A percentile compares a stretch with the other conserved stretches of the same genome.
phyloP scores from a whole-genome alignment of 2,888 invertebrate genomes.

The Leucophenga montana region DNA sequence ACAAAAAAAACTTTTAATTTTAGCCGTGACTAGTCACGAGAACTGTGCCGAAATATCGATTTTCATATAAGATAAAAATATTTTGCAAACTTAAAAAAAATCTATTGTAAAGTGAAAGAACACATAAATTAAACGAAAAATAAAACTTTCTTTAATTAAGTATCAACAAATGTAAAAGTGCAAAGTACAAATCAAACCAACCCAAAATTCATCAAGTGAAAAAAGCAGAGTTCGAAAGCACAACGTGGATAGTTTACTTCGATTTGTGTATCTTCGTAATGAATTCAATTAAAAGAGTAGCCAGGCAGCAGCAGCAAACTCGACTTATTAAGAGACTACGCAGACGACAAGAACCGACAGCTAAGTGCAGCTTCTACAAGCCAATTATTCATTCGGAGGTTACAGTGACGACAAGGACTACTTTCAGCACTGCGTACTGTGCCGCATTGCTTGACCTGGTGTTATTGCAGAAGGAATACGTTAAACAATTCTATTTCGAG shows the following conservation, averaged over 20 bases:
- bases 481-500: constrained; percentile 69
- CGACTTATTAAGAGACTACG: constrained; percentile 54
- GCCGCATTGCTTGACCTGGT: constrained; percentile 41
- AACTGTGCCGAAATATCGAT: neutral
- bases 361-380: too few relatives aligned
- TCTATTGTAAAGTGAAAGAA: neutral
- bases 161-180: neutral
- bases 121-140: neutral
- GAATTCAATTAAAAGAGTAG: constrained; percentile 62
- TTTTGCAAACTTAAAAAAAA: neutral
- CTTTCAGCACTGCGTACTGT: constrained; percentile 35
- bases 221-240: neutral
- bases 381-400: constrained; percentile 15
- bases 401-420: constrained; percentile 25
- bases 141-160: neutral
- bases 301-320: constrained; percentile 53
- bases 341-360: constrained; percentile 31
- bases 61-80: neutral
- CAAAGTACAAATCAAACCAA: neutral
- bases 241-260: constrained; percentile 9
- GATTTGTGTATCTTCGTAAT: constrained; percentile 55
- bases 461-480: constrained; percentile 65
- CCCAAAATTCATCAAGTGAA: neutral
- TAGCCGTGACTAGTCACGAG: too few relatives aligned
- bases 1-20: too few relatives aligned